These are phyloP conservation scores for Hippasteria phrygiana DNA, from an alignment of 53 echinoderm and acorn worm genomes.

Conservation along the genomic window DNA sequence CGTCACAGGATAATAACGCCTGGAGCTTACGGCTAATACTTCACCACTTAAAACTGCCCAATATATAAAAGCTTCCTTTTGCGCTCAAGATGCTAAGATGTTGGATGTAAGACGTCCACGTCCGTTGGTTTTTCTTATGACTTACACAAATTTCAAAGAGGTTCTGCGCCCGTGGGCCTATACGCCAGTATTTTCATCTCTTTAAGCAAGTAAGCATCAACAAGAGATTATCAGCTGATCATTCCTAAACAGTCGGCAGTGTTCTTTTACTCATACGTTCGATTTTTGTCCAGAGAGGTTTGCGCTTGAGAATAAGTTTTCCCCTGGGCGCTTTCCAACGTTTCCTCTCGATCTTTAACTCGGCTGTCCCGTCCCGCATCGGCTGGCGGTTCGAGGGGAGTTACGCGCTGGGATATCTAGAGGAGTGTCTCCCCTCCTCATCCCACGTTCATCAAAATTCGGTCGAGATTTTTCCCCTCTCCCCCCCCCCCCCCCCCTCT, in stretches of 20 bases:
- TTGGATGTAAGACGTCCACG: background rate
- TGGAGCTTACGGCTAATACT: constrained; percentile 40
- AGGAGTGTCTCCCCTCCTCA: background rate
- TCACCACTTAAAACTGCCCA: constrained; percentile 49
- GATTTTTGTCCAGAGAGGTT: constrained; percentile 59
- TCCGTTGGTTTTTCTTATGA: background rate
- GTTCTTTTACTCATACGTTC: constrained; percentile 30
- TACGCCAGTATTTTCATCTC: constrained; percentile 9
- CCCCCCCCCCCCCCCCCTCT: background rate
- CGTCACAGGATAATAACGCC: constrained; percentile 28
- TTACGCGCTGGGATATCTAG: background rate
- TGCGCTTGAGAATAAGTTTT: constrained; percentile 65
- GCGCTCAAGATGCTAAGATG: constrained; percentile 14
- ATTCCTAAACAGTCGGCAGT: constrained; percentile 32
- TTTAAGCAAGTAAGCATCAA: constrained; percentile 23
- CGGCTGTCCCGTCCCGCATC: background rate
- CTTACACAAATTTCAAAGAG: background rate
- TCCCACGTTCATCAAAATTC: constrained; percentile 63
- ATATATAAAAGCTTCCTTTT: constrained; percentile 40
- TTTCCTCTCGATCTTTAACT: constrained; percentile 40
- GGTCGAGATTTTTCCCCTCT: constrained; percentile 1
- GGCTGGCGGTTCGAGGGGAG: constrained; percentile 3
- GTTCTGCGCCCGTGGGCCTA: background rate
- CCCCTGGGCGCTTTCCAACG: constrained; percentile 60
- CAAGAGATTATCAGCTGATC: constrained; percentile 25